Base-by-base conservation (phyloP, 2,888 invertebrate species). In the Blera fallax region DNA sequence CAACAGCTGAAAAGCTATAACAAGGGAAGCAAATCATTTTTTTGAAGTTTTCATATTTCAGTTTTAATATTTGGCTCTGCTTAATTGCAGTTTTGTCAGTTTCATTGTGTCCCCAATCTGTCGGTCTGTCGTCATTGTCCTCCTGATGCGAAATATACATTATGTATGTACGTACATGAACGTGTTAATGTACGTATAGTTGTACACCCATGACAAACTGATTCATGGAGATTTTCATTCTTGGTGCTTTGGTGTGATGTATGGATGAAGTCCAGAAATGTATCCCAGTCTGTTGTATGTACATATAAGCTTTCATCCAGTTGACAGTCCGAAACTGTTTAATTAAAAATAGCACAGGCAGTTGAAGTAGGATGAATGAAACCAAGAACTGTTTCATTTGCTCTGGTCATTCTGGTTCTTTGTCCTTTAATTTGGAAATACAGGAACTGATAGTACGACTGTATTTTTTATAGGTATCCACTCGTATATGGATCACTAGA, bases 31-130 rank as follows among this genome's bases (percentile, higher is more conserved):
- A 83, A 83, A 83, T 83, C 78, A 83, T 72, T 72, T 83, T 60
- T 77, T 54, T 64, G 64, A 82, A 70, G 70, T 67, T 72, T 62
- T 29, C 77, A 83, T 78, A 77, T 82, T 77, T 82, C 81, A 76
- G 50, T 64, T 69, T 54, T 81, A 69, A 82, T 82, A 72, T 78
- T 82, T 52, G 40, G 73, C 52, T 78, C 52, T 50, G 72, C 60
- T 83, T 83, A 78, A 78, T 78, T 78, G 72, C 72, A 52, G 65
- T 77, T 82, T 82, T 82, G 72, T 78, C 82, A 72, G 64, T 65
- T 60, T 40, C 72, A 78, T 67, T 78, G 65, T 83, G 82, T 50
- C 65, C 82, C 64, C 82, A 83, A 83, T 83, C 72, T 78, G 82
- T 83, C 78, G 37, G 37, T 45, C 48, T 37, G 56, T 40, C 58